Evolutionary conservation across 2,797 vertebrate genomes (phyloP).

Genomic region (Semaprochilodus insignis): DNA sequence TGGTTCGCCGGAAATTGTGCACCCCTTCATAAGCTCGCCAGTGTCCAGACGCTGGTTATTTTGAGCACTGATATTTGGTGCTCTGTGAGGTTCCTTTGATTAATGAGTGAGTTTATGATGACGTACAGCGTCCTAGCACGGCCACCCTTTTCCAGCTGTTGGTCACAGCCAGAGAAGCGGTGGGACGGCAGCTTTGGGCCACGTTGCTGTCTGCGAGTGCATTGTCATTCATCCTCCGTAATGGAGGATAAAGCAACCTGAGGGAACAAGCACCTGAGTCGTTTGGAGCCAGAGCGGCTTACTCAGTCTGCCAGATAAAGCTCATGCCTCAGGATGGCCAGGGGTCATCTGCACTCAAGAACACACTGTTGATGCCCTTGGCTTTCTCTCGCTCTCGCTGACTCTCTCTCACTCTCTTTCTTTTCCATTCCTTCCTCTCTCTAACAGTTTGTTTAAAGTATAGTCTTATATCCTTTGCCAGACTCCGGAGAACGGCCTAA

Average conservation of each 20-base stretch:
- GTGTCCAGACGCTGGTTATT: background rate
- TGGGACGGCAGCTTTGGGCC: slow-evolving; percentile 36
- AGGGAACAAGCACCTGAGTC: slow-evolving; percentile 75
- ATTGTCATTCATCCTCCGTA: slow-evolving; percentile 77
- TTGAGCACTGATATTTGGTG: background rate
- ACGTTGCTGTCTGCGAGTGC: slow-evolving; percentile 66
- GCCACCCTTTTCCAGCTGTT: slow-evolving; percentile 63
- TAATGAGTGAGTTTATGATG: background rate
- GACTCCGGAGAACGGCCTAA: slow-evolving; percentile 37
- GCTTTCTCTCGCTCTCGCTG: slow-evolving; percentile 58
- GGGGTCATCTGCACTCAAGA: slow-evolving; percentile 80
- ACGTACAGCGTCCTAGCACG: background rate
- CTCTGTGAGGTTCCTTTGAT: background rate
- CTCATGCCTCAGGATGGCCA: slow-evolving; percentile 83
- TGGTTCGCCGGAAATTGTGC: background rate
- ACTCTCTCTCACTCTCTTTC: slow-evolving; percentile 52
- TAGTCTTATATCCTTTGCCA: slow-evolving; percentile 13
- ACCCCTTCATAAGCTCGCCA: background rate
- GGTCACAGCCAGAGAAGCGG: background rate
- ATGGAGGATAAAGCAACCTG: slow-evolving; percentile 77
- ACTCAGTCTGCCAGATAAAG: slow-evolving; percentile 79
- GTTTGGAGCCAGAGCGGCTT: slow-evolving; percentile 80
- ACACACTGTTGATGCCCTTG: slow-evolving; percentile 79
- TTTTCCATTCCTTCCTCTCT: slow-evolving; percentile 24
- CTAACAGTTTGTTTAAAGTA: slow-evolving; percentile 48